Evolutionary conservation across 2,888 invertebrate species (phyloP).

Genomic region (Theretra japonica): DNA sequence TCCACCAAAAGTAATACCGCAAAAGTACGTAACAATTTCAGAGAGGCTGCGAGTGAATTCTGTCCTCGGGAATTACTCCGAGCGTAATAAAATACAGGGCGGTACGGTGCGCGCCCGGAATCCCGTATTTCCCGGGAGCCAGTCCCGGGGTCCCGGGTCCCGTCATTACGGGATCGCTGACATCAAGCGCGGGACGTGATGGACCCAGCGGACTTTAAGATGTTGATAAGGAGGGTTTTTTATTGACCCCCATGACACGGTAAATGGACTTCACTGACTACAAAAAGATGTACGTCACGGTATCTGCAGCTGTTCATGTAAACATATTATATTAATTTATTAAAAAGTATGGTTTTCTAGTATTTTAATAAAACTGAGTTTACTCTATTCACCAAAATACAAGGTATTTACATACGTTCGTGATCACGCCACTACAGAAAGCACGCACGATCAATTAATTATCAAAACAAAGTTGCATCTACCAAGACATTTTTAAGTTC

Average conservation of each 20-base stretch:
- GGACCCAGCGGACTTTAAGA: conserved; percentile 24
- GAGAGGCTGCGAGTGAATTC: conserved; percentile 7
- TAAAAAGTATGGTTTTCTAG: no score
- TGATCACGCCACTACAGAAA: no score
- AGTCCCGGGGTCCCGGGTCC: conserved; percentile 48
- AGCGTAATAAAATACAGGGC: conserved; percentile 52
- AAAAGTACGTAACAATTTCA: conserved; percentile 7
- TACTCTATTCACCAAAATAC: no score
- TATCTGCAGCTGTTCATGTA: no score
- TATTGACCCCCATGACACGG: conserved; percentile 17
- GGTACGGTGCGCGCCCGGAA: conserved; percentile 41
- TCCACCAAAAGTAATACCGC: neutral
- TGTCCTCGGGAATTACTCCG: conserved; percentile 48
- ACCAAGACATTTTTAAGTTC: no score
- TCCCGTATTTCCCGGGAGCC: conserved; percentile 51
- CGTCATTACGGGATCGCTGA: conserved; percentile 61
- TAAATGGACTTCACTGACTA: neutral
- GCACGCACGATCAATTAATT: no score
- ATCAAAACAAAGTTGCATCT: no score
- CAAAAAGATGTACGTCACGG: no score
- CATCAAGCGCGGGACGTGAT: conserved; percentile 44
- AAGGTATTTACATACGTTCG: no score
- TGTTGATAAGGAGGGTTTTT: conserved; percentile 15
- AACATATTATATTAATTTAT: no score
- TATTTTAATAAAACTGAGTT: no score